A percentile compares a stretch with the other conserved stretches of the same genome.
Evolutionary conservation across 2,888 invertebrate genomes (phyloP).

Genomic region (Xestia rhomboidea): DNA sequence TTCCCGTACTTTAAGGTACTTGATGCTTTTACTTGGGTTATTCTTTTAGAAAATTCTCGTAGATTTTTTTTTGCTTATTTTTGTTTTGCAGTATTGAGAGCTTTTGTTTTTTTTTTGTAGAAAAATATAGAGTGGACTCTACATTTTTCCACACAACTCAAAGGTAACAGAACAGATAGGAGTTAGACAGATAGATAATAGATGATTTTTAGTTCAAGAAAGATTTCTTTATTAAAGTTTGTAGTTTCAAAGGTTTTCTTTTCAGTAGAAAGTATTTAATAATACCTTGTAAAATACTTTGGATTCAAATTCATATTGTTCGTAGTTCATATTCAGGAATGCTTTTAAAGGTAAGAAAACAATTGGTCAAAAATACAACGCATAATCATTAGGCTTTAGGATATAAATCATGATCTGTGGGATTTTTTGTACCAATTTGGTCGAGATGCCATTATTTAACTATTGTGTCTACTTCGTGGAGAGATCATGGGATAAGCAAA

Average conservation of each 20-base stretch:
- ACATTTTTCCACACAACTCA: too few species aligned
- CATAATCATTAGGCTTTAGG: neutral
- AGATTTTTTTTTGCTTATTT: neutral
- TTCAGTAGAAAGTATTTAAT: neutral
- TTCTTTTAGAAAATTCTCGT: constrained; percentile 30
- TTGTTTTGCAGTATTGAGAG: constrained; percentile 4
- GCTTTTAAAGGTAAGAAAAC: neutral
- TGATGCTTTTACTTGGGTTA: constrained; percentile 25
- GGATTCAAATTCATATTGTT: neutral
- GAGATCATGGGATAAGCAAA: too few species aligned
- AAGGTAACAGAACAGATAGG: too few species aligned
- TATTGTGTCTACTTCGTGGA: too few species aligned
- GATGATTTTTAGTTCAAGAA: neutral
- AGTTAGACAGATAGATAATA: too few species aligned
- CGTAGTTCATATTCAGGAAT: neutral
- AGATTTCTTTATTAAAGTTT: neutral
- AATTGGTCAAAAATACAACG: neutral
- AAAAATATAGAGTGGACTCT: neutral
- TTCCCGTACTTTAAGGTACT: constrained; percentile 41
- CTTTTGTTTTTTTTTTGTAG: neutral
- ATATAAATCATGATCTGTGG: too few species aligned
- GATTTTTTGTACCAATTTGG: too few species aligned
- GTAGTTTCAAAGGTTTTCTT: neutral
- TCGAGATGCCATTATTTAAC: too few species aligned
- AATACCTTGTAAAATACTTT: neutral